phyloP scores from a whole-genome alignment of 2,113 vertebrate genomes.

The Nothocercus nigrocapillus region DNA sequence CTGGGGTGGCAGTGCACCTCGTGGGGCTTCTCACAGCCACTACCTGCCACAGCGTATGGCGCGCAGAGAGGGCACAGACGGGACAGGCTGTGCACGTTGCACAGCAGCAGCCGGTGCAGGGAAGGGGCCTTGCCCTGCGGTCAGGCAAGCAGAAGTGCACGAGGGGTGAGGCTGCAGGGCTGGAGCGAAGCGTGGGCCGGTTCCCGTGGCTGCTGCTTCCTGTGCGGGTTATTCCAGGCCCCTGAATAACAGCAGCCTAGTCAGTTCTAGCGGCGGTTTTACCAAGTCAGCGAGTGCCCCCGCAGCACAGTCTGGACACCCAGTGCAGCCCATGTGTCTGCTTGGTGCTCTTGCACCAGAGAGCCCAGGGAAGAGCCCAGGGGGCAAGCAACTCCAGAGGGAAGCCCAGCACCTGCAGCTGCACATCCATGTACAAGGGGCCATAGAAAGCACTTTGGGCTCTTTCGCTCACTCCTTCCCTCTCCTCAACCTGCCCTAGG shows the following conservation, averaged over 20 bases:
- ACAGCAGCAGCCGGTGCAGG: not conserved
- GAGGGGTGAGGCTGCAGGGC: not conserved
- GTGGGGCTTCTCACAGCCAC: not conserved
- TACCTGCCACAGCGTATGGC: not conserved
- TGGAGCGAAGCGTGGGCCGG: not conserved
- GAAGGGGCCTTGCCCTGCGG: not conserved
- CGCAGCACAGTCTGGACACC: rapidly evolving
- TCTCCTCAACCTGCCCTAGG: not conserved
- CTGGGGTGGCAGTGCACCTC: not conserved
- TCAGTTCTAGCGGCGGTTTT: not conserved
- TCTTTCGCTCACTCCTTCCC: not conserved
- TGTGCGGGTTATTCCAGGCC: not conserved
- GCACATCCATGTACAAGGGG: not conserved
- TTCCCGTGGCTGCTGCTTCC: rapidly evolving
- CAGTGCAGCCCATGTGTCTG: rapidly evolving
- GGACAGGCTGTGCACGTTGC: not conserved
- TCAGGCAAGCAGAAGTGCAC: not conserved
- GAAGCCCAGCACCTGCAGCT: not conserved
- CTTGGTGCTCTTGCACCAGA: rapidly evolving
- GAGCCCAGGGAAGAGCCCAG: not conserved
- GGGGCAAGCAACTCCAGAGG: not conserved
- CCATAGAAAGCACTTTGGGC: not conserved
- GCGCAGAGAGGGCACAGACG: no score
- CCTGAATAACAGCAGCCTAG: not conserved
- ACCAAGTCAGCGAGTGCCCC: not conserved